Conservation (phyloP, 2,113 vertebrate genomes). For the Cyphomyrus plagiostoma region DNA sequence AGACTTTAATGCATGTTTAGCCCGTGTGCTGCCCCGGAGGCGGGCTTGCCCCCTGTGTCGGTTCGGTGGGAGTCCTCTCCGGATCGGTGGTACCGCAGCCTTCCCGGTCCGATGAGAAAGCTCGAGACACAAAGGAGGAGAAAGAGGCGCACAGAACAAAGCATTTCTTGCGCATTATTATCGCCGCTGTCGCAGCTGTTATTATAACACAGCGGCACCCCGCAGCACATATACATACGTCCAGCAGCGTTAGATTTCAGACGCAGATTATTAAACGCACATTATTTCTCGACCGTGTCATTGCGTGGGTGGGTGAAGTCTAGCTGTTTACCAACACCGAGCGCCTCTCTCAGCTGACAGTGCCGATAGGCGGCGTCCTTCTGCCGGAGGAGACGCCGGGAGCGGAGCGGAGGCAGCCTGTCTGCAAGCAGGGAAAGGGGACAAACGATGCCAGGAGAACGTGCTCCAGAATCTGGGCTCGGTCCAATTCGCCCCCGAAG, state of each 20-base stretch:
- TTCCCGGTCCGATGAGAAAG: not conserved
- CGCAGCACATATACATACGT: not conserved
- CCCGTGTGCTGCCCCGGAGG: not conserved
- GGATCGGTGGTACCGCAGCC: not conserved
- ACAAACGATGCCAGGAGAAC: conserved; percentile 2
- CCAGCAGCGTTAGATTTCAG: not conserved
- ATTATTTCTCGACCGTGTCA: not conserved
- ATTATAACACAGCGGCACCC: not conserved
- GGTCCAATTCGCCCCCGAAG: conserved; percentile 35
- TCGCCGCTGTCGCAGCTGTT: not conserved
- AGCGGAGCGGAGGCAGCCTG: conserved; percentile 22
- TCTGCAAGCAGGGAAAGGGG: conserved; percentile 32
- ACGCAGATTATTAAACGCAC: not conserved
- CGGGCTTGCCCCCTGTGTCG: not conserved
- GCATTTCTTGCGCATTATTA: not conserved
- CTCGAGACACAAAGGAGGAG: not conserved
- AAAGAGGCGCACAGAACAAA: not conserved
- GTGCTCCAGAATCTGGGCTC: not conserved
- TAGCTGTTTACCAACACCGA: not conserved
- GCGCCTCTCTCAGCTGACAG: not conserved
- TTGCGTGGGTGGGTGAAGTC: not conserved
- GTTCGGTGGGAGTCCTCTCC: not conserved
- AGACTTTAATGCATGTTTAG: not conserved
- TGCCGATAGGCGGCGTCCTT: conserved; percentile 53
- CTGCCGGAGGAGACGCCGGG: conserved; percentile 15